Conservation (phyloP, 1,140 invertebrate species). For the Drosophila ironensis region DNA sequence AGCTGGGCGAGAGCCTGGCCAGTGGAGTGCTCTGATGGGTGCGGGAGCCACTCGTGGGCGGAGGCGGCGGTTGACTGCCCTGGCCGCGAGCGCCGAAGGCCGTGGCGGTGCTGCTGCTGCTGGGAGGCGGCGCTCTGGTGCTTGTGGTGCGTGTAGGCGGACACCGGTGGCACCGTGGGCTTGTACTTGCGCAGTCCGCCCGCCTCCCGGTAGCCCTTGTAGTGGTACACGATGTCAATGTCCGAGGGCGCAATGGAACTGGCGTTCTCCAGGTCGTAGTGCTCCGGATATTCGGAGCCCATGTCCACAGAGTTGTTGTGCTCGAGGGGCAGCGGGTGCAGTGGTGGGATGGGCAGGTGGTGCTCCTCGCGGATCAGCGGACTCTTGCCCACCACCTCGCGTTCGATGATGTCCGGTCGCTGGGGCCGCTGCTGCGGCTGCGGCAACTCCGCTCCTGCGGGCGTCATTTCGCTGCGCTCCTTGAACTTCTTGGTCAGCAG, state of each 20-base stretch:
- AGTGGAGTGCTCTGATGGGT: slow-evolving; percentile 93
- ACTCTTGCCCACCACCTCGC: slow-evolving; percentile 92
- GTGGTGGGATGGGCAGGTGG: slow-evolving; percentile 87
- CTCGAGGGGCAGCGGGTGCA: slow-evolving; percentile 86
- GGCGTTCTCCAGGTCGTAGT: slow-evolving; percentile 98
- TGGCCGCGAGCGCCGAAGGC: slow-evolving; percentile 86
- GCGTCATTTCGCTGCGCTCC: slow-evolving; percentile 87
- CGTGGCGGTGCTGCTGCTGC: slow-evolving; percentile 88
- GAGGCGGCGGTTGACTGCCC: slow-evolving; percentile 84
- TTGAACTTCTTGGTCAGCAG: slow-evolving; percentile 93
- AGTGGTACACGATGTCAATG: slow-evolving; percentile 98
- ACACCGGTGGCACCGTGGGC: slow-evolving; percentile 88
- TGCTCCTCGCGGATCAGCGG: slow-evolving; percentile 89
- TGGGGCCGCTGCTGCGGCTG: slow-evolving; percentile 85
- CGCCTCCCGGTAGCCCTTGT: slow-evolving; percentile 93
- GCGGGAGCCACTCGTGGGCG: slow-evolving; percentile 85
- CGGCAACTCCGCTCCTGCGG: slow-evolving; percentile 84
- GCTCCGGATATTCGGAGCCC: slow-evolving; percentile 94
- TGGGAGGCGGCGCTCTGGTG: slow-evolving; percentile 85
- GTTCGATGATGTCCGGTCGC: slow-evolving; percentile 95
- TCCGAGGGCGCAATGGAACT: slow-evolving; percentile 98
- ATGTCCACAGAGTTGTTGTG: slow-evolving; percentile 86
- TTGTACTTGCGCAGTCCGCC: slow-evolving; percentile 93
- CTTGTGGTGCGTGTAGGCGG: slow-evolving; percentile 89
- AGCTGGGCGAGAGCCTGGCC: slow-evolving; percentile 94